Evolutionary conservation across 1,140 invertebrate species (phyloP).

Genomic region (Heterodera carotae): DNA sequence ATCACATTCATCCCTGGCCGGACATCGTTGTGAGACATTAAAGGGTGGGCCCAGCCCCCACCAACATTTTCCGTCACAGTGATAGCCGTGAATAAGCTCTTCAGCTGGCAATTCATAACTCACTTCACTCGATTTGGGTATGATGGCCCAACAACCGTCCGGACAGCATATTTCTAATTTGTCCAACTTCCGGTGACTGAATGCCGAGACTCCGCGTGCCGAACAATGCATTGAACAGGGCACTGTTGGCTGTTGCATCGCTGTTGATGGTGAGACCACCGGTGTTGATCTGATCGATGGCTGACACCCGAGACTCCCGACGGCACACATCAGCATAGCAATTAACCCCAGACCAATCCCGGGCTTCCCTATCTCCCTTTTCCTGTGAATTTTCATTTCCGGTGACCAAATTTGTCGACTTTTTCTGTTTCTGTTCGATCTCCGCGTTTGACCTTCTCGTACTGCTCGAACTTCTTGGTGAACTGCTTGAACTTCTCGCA

Average conservation of each 20-base stretch:
- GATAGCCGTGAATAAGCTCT: background rate
- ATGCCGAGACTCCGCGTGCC: background rate
- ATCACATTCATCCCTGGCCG: background rate
- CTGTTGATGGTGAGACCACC: background rate
- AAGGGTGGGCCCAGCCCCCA: background rate
- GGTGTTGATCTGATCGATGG: background rate
- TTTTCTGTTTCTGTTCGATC: too few relatives aligned
- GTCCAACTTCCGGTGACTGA: background rate
- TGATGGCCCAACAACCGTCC: background rate
- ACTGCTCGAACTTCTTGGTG: too few relatives aligned
- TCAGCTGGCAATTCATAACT: background rate
- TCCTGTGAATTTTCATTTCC: too few relatives aligned
- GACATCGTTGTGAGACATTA: background rate
- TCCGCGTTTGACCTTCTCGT: too few relatives aligned
- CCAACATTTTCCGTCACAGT: constrained; percentile 2
- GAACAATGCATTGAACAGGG: background rate
- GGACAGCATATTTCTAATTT: constrained; percentile 12
- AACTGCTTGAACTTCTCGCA: too few relatives aligned
- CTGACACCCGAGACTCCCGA: too few relatives aligned
- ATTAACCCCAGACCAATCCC: too few relatives aligned
- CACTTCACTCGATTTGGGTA: background rate
- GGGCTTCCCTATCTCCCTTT: too few relatives aligned
- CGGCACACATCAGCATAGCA: too few relatives aligned
- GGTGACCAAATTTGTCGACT: too few relatives aligned
- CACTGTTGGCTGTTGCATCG: background rate